These are phyloP conservation scores for Cyclura pinguis DNA, from an alignment of 2,797 vertebrate genomes.

Conservation along the genomic window DNA sequence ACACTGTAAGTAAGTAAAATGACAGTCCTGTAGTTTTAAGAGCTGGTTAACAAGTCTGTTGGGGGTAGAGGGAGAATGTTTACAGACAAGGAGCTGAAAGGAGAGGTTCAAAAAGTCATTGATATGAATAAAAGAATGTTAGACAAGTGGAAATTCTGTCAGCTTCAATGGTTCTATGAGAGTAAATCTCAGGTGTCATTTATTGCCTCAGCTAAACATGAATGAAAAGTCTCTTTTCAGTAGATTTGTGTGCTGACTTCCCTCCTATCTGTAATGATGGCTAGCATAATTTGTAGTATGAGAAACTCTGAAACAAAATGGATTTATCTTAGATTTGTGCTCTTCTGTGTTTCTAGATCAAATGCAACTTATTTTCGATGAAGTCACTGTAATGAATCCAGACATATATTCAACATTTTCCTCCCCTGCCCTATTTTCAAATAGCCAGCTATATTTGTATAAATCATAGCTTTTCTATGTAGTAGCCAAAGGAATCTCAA, in stretches of 20 bases:
- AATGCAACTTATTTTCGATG: not conserved
- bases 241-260: not conserved
- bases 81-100: not conserved
- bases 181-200: not conserved
- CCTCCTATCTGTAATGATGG: not conserved
- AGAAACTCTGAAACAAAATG: not conserved
- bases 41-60: slow-evolving; percentile 28
- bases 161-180: not conserved
- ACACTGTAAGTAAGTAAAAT: slow-evolving; percentile 28
- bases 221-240: not conserved
- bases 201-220: not conserved
- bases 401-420: not conserved
- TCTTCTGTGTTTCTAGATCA: not conserved
- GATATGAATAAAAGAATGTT: not conserved
- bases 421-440: not conserved
- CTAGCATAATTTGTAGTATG: not conserved
- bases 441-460: not conserved
- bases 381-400: not conserved
- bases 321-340: not conserved
- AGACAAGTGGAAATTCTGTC: not conserved
- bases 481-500: not conserved
- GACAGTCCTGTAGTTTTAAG: not conserved
- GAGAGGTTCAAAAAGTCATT: not conserved
- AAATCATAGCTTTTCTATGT: not conserved
- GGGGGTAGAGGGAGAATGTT: not conserved